Evolutionary conservation across 2,113 vertebrate genomes (phyloP).

Genomic region (Reinhardtius hippoglossoides): DNA sequence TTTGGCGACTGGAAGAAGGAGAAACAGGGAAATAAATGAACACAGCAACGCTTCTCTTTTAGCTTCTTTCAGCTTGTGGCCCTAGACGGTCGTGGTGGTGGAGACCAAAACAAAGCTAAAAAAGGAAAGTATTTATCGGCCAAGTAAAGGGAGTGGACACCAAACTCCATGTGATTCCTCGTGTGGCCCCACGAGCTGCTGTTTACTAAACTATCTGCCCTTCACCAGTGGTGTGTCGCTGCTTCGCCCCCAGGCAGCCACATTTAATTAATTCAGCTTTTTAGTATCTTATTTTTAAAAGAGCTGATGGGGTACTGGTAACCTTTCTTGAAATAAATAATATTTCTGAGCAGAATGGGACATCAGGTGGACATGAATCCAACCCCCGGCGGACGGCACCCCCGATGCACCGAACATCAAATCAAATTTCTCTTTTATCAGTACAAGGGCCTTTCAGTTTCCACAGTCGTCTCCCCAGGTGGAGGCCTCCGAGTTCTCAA

Average conservation of each 20-base stretch:
- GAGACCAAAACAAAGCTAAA: neutral
- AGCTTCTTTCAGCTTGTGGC: too few species aligned
- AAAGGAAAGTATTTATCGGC: too few species aligned
- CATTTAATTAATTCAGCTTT: neutral
- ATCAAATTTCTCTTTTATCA: neutral
- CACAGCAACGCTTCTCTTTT: too few species aligned
- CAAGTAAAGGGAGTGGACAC: too few species aligned
- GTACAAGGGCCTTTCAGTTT: neutral
- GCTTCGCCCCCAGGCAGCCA: neutral
- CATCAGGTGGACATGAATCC: neutral
- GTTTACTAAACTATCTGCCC: neutral
- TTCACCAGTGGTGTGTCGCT: neutral
- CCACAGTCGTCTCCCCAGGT: neutral
- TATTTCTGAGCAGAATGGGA: neutral
- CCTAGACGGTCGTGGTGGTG: too few species aligned
- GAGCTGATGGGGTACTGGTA: conserved; percentile 1
- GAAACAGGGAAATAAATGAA: neutral
- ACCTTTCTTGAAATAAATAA: neutral
- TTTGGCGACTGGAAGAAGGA: conserved; percentile 89
- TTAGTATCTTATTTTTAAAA: conserved; percentile 4
- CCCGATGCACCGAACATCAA: neutral
- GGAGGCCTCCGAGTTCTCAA: neutral
- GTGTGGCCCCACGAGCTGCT: neutral
- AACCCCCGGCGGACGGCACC: neutral
- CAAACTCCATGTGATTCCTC: too few species aligned